Evolutionary conservation across 53 echinoderm and acorn worm genomes (phyloP).

Genomic region (Crossaster papposus): DNA sequence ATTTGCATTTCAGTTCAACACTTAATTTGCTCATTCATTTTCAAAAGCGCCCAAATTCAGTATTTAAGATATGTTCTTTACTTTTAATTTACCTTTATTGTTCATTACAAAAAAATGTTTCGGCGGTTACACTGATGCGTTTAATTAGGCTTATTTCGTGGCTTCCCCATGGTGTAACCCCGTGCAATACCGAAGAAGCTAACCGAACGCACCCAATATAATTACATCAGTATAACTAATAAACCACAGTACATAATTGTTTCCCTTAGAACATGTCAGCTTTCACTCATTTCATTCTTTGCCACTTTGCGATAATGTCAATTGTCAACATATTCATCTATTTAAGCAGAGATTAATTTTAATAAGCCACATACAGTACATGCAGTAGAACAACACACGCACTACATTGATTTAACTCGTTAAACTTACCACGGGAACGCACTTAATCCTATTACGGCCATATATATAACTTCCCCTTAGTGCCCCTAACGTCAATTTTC

Average conservation of each 20-base stretch:
- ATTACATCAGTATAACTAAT: neutral
- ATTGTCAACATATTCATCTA: neutral
- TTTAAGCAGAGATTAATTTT: neutral
- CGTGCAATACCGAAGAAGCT: no score
- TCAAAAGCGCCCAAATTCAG: no score
- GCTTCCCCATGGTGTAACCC: no score
- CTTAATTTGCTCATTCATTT: no score
- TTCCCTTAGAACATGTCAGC: neutral
- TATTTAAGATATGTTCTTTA: no score
- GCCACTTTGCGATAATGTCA: neutral
- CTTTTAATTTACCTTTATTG: no score
- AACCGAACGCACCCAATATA: no score
- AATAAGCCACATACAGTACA: conserved; percentile 5
- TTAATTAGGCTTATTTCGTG: no score
- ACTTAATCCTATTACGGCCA: neutral
- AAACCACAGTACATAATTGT: neutral
- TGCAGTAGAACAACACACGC: neutral
- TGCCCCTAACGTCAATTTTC: neutral
- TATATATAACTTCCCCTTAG: neutral
- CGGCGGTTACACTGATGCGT: no score
- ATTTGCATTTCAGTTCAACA: no score
- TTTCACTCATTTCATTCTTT: neutral
- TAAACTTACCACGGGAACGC: neutral
- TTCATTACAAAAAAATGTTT: no score
- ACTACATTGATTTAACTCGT: conserved; percentile 1